Percentiles rank a stretch among this genome's conserved stretches.
These are phyloP conservation scores for Aphis craccivora DNA, from an alignment of 1,140 invertebrate genomes.

Conservation along the genomic window DNA sequence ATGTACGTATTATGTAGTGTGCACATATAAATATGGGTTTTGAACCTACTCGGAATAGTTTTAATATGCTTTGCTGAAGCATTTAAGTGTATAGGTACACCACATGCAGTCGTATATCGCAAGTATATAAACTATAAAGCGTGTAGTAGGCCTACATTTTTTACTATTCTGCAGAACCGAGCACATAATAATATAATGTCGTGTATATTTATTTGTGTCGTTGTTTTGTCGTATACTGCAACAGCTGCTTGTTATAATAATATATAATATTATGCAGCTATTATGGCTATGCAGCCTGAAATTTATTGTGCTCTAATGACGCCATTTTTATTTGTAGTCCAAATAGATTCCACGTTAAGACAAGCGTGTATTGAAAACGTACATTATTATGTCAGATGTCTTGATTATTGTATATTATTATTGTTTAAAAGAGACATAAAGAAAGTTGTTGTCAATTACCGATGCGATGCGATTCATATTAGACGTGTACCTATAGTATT, in stretches of 20 bases:
- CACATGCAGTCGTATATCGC: no score
- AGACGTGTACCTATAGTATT: background rate
- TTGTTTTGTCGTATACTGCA: background rate
- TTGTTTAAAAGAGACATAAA: background rate
- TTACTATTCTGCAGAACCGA: background rate
- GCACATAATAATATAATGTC: background rate
- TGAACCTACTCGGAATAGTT: background rate
- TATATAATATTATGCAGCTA: background rate
- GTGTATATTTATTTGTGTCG: background rate
- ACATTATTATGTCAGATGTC: constrained; percentile 6
- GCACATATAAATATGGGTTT: background rate
- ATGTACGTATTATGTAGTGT: no score
- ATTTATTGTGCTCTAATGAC: background rate
- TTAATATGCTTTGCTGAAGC: background rate
- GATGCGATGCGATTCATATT: background rate
- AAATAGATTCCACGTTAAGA: background rate
- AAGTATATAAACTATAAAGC: background rate
- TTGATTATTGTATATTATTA: background rate
- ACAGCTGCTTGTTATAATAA: constrained; percentile 4
- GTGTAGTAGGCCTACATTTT: background rate
- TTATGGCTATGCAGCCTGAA: background rate
- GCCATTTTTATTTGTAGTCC: background rate
- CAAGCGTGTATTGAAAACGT: background rate
- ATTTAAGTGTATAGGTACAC: background rate
- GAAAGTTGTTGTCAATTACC: background rate